Percentiles rank a stretch among this genome's conserved stretches.
Evolutionary conservation across 2,113 vertebrate species (phyloP).

Genomic region (Scalopus aquaticus): DNA sequence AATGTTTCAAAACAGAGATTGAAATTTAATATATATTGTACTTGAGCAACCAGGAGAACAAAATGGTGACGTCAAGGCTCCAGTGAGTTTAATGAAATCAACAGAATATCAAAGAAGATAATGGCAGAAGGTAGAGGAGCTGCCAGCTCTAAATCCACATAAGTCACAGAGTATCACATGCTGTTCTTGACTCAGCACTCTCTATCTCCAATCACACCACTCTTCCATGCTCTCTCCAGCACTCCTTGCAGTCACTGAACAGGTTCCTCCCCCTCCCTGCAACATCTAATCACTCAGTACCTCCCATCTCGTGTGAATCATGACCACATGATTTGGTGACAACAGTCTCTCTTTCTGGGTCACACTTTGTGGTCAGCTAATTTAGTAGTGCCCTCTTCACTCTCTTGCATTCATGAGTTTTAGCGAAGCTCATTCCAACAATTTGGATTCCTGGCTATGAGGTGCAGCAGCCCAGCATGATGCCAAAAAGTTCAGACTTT

Average conservation of each 20-base stretch:
- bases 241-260: not conserved
- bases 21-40: not conserved
- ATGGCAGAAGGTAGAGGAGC: not conserved
- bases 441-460: not conserved
- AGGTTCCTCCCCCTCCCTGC: not conserved
- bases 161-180: not conserved
- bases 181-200: not conserved
- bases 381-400: not conserved
- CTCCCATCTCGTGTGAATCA: slow-evolving; percentile 41
- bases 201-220: not conserved
- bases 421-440: not conserved
- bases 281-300: slow-evolving; percentile 33
- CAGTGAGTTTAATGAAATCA: not conserved
- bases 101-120: not conserved
- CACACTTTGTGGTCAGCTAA: slow-evolving; percentile 17
- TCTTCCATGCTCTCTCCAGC: not conserved
- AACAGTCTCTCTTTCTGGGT: slow-evolving; percentile 23
- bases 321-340: slow-evolving; percentile 42
- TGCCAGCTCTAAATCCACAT: not conserved
- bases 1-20: not conserved
- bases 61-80: not conserved
- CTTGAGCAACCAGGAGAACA: not conserved
- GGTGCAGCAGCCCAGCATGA: not conserved
- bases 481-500: not conserved
- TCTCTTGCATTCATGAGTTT: not conserved